phyloP scores from a whole-genome alignment of 1,140 invertebrate genomes.

The Macrotrachela quadricornifera region DNA sequence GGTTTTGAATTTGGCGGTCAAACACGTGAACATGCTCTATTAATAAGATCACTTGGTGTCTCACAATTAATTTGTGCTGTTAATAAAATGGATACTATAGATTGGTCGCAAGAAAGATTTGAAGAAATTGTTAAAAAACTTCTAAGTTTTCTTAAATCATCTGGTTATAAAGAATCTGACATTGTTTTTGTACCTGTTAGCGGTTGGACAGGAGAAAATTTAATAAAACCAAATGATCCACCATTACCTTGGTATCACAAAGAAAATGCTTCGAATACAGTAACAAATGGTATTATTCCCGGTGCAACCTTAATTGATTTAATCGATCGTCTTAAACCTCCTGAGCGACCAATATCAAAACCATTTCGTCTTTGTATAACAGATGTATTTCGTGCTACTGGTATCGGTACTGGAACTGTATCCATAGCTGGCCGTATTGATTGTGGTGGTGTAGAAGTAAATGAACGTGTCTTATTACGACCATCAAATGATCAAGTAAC shows the following conservation, averaged over 20 bases:
- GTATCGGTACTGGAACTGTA: slow-evolving; percentile 42
- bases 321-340: neutral
- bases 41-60: slow-evolving; percentile 67
- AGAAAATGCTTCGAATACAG: no score
- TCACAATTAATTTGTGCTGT: slow-evolving; percentile 46
- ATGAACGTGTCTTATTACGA: slow-evolving; percentile 67
- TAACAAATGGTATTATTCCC: neutral
- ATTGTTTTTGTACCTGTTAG: slow-evolving; percentile 81
- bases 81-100: slow-evolving; percentile 36
- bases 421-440: slow-evolving; percentile 71
- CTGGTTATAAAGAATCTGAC: slow-evolving; percentile 70
- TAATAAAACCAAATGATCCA: slow-evolving; percentile 34
- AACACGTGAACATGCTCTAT: slow-evolving; percentile 81
- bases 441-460: slow-evolving; percentile 57
- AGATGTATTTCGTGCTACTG: slow-evolving; percentile 53
- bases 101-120: slow-evolving; percentile 47
- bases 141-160: slow-evolving; percentile 59
- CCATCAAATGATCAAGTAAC: slow-evolving; percentile 38
- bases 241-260: no score
- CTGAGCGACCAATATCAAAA: slow-evolving; percentile 50
- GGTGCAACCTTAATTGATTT: neutral
- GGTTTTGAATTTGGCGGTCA: slow-evolving; percentile 92
- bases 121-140: slow-evolving; percentile 64
- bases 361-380: slow-evolving; percentile 65
- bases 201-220: slow-evolving; percentile 76